These are phyloP conservation scores for Tipula vernalis DNA, from an alignment of 2,888 invertebrate genomes.

Conservation along the genomic window DNA sequence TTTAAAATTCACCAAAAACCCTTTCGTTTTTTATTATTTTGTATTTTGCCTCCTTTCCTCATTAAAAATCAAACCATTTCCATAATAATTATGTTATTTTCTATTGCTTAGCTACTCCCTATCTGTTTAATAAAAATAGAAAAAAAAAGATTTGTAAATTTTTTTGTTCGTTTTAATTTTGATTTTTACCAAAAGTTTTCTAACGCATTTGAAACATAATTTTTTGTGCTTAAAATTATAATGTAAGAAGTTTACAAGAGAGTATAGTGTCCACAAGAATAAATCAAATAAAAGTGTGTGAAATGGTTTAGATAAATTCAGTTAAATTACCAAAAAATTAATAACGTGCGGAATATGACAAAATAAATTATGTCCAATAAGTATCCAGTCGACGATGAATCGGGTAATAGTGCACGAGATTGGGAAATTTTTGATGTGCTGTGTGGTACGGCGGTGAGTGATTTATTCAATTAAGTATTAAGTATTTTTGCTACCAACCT, in stretches of 20 bases:
- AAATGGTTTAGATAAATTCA: neutral
- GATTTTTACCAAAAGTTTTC: neutral
- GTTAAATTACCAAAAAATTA: neutral
- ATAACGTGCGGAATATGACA: neutral
- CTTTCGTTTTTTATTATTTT: neutral
- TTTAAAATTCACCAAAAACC: neutral
- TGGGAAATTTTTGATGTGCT: slow-evolving; percentile 62
- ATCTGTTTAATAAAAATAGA: neutral
- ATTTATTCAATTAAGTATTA: neutral
- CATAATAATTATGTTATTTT: neutral
- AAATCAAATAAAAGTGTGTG: neutral
- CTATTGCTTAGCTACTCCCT: neutral
- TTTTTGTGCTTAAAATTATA: neutral
- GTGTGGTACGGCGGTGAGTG: slow-evolving; percentile 28
- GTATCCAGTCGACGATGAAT: slow-evolving; percentile 13
- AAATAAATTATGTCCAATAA: neutral
- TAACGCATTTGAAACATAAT: neutral
- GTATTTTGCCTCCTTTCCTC: neutral
- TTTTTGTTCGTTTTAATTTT: neutral
- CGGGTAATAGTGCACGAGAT: slow-evolving; percentile 48
- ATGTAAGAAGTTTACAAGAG: neutral
- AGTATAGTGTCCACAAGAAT: neutral
- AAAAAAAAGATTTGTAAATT: too few relatives aligned
- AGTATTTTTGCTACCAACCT: neutral
- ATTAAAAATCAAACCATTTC: neutral